A percentile compares a stretch with the other conserved stretches of the same genome.
Conservation (phyloP, 2,113 vertebrate genomes). For the Dicaeum eximium region DNA sequence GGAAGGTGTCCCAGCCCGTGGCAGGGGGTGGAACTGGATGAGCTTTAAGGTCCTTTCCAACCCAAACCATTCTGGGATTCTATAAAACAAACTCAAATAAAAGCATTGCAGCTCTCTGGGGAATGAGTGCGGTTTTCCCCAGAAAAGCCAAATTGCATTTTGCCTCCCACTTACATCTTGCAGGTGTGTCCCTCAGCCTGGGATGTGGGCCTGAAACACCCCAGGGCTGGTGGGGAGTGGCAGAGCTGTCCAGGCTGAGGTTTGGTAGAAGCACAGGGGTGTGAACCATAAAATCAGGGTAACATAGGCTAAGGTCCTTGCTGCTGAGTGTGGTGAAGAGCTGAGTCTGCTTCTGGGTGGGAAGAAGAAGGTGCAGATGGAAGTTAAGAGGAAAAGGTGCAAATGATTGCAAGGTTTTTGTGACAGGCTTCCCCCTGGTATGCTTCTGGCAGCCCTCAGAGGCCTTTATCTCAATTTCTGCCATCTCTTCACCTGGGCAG, state of each 20-base stretch:
- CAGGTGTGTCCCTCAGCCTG: background rate
- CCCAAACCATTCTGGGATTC: background rate
- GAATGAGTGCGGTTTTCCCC: background rate
- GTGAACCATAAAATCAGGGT: background rate
- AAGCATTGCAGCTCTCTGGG: background rate
- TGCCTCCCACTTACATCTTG: too few species aligned
- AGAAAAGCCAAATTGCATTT: fast-evolving
- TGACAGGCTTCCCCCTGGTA: background rate
- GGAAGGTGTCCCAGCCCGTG: background rate
- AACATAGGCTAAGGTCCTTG: fast-evolving
- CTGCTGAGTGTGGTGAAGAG: background rate
- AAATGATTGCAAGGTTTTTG: background rate
- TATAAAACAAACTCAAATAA: background rate
- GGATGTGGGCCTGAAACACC: fast-evolving
- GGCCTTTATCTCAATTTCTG: background rate
- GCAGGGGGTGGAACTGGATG: background rate
- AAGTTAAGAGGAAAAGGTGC: background rate
- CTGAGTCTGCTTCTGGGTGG: background rate
- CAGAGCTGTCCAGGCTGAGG: background rate
- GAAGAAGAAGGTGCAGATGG: background rate
- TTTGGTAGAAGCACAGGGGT: background rate
- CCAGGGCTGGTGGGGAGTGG: fast-evolving
- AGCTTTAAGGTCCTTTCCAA: background rate
- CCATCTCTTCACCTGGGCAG: background rate
- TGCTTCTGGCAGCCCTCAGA: background rate